These are phyloP conservation scores for Lutjanus erythropterus DNA, from an alignment of 2,113 vertebrate species.

Conservation along the genomic window DNA sequence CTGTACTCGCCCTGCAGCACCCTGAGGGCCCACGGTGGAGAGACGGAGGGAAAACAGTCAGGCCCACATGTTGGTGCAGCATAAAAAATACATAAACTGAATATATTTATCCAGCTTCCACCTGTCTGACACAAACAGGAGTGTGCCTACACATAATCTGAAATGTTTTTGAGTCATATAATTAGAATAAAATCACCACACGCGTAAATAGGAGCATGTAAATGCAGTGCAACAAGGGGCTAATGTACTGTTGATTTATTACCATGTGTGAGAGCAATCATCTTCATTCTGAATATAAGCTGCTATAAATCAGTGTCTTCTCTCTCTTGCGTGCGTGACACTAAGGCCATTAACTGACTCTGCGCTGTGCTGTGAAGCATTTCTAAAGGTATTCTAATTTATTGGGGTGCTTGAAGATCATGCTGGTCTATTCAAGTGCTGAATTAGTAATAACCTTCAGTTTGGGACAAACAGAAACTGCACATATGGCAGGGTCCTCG, in stretches of 20 bases:
- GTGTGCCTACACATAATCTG: background rate
- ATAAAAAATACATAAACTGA: conserved; percentile 12
- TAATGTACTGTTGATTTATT: conserved; percentile 19
- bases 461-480: background rate
- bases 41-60: conserved; percentile 40
- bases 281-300: conserved; percentile 9
- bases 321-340: background rate
- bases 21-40: conserved; percentile 78
- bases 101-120: conserved; percentile 14
- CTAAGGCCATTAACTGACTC: conserved; percentile 2
- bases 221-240: conserved; percentile 18
- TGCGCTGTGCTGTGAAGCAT: background rate
- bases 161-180: conserved; percentile 2
- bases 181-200: conserved; percentile 12
- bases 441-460: conserved; percentile 4
- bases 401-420: background rate
- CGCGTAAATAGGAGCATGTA: conserved; percentile 13
- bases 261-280: conserved; percentile 14
- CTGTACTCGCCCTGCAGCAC: conserved; percentile 96
- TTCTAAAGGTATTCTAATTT: conserved; percentile 22
- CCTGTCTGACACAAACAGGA: background rate
- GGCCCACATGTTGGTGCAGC: conserved; percentile 7
- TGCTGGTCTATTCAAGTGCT: background rate
- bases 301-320: conserved; percentile 7
- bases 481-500: background rate